phyloP scores from a whole-genome alignment of 2,113 vertebrate genomes.

The Ancistrus triradiatus region DNA sequence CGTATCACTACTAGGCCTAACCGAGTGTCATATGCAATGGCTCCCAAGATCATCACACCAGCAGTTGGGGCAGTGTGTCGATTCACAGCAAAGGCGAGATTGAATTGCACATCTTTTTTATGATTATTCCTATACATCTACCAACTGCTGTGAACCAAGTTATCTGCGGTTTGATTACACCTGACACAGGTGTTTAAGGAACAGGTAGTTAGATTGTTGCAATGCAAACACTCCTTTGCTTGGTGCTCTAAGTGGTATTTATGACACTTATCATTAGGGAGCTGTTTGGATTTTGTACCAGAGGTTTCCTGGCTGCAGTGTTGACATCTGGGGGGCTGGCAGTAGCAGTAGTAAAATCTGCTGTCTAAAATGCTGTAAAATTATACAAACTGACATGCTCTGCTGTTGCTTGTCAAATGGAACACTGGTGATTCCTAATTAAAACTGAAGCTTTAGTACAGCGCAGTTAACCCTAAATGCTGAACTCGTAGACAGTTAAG shows the following conservation, averaged over 20 bases:
- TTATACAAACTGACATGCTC: background rate
- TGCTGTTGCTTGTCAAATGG: background rate
- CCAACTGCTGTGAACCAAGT: too few species aligned
- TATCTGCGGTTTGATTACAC: too few species aligned
- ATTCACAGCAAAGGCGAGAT: too few species aligned
- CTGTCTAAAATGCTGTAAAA: background rate
- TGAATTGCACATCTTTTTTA: too few species aligned
- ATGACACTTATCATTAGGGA: background rate
- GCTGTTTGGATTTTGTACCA: too few species aligned
- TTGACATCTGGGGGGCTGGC: background rate
- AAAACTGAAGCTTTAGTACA: background rate
- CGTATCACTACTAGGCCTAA: too few species aligned
- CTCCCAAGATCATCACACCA: too few species aligned
- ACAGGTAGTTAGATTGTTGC: background rate
- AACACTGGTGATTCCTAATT: constrained; percentile 2
- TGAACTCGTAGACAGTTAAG: background rate
- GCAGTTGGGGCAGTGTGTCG: too few species aligned
- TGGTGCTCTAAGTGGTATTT: background rate
- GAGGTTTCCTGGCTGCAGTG: background rate
- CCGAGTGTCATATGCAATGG: too few species aligned
- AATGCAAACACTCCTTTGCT: background rate
- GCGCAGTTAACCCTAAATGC: constrained; percentile 2
- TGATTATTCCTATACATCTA: too few species aligned
- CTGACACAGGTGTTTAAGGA: background rate
- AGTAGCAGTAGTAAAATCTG: background rate